phyloP scores from a whole-genome alignment of 2,888 invertebrate genomes.

The Pristionchus arcanus region DNA sequence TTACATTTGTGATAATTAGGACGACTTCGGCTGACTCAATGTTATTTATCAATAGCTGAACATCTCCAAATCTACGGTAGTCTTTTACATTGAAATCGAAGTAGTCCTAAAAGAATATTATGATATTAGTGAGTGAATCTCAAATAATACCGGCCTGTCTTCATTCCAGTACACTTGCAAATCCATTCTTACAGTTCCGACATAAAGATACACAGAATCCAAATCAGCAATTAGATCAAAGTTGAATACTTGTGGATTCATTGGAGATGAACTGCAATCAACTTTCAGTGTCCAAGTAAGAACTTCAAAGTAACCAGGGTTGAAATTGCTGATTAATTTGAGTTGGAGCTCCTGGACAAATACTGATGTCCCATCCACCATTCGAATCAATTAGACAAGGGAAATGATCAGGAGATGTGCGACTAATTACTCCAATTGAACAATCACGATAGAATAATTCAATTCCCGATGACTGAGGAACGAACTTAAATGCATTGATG shows the following conservation, averaged over 20 bases:
- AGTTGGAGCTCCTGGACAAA: not conserved
- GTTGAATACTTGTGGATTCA: not conserved
- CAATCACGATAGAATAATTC: constrained; percentile 6
- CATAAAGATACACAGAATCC: not conserved
- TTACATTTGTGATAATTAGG: not conserved
- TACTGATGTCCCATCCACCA: constrained; percentile 8
- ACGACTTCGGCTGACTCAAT: not conserved
- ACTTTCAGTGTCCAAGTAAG: not conserved
- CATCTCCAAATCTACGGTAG: not conserved
- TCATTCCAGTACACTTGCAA: constrained; percentile 19
- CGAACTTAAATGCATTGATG: not conserved
- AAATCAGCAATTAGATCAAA: constrained; percentile 33
- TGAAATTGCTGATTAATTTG: not conserved
- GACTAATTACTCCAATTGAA: not conserved
- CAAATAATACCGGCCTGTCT: constrained; percentile 35
- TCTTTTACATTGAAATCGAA: not conserved
- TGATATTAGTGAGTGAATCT: not conserved
- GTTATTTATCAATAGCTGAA: not conserved
- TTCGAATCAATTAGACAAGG: not conserved
- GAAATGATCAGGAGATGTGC: not conserved
- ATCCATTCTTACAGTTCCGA: constrained; percentile 10
- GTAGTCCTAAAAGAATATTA: not conserved
- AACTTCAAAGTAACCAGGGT: not conserved
- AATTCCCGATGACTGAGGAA: not conserved
- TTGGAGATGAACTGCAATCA: not conserved